Evolutionary conservation across 2,113 vertebrate genomes (phyloP).

Genomic region (Poeciliopsis turrubarensis): DNA sequence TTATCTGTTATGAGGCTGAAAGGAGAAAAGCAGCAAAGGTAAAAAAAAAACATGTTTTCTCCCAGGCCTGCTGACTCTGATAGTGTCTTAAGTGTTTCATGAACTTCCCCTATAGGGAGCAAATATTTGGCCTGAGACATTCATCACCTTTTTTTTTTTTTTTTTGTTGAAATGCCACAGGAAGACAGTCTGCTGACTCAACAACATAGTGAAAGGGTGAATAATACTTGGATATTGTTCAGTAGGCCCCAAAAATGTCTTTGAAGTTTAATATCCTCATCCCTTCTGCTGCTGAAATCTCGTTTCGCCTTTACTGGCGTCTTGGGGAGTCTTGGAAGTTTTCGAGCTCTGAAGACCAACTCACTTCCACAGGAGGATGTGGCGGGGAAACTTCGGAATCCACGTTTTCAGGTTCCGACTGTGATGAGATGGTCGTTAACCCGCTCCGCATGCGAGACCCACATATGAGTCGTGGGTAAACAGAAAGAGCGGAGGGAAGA

Average conservation of each 20-base stretch:
- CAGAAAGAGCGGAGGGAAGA: constrained; percentile 69
- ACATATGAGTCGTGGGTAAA: constrained; percentile 57
- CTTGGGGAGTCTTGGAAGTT: neutral
- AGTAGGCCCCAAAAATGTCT: neutral
- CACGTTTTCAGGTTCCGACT: neutral
- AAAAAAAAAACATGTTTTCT: constrained; percentile 39
- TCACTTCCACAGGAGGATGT: neutral
- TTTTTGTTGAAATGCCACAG: constrained; percentile 43
- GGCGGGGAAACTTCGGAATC: neutral
- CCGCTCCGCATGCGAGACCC: constrained; percentile 10
- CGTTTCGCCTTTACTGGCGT: neutral
- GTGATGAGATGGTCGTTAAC: constrained; percentile 10
- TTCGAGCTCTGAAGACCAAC: neutral
- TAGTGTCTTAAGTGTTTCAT: constrained; percentile 56
- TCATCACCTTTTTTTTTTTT: constrained; percentile 42
- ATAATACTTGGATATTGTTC: constrained; percentile 35
- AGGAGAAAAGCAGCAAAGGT: constrained; percentile 22
- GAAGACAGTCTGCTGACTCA: constrained; percentile 67
- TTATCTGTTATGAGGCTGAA: constrained; percentile 7
- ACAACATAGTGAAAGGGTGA: constrained; percentile 22
- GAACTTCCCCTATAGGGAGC: constrained; percentile 43
- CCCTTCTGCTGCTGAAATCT: constrained; percentile 2
- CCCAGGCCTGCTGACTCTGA: constrained; percentile 50
- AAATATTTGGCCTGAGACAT: constrained; percentile 55
- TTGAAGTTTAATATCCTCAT: constrained; percentile 12